Percentiles rank a stretch among this genome's conserved stretches.
These are phyloP conservation scores for Hestina assimilis DNA, from an alignment of 1,140 invertebrate genomes.

Conservation along the genomic window DNA sequence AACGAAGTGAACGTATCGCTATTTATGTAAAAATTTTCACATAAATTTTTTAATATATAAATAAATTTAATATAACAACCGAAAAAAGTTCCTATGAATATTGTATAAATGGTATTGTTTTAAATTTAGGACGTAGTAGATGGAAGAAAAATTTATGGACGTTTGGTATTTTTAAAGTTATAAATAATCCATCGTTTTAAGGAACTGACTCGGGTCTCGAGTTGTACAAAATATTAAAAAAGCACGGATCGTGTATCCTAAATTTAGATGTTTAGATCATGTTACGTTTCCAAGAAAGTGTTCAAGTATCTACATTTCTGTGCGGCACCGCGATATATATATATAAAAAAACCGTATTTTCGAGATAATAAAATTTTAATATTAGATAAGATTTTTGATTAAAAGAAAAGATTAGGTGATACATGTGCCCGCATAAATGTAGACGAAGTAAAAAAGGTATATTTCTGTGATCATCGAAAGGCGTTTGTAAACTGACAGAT, in stretches of 20 bases:
- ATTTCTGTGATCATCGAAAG: constrained; percentile 73
- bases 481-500: constrained; percentile 55
- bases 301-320: constrained; percentile 56
- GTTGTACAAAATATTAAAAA: constrained; percentile 69
- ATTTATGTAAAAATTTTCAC: constrained; percentile 76
- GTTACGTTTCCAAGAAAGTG: constrained; percentile 75
- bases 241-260: constrained; percentile 76
- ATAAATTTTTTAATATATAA: constrained; percentile 76
- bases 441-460: constrained; percentile 33
- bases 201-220: constrained; percentile 53
- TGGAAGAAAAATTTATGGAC: constrained; percentile 72
- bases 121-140: constrained; percentile 77
- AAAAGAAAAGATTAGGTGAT: constrained; percentile 41
- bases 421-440: constrained; percentile 32
- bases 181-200: constrained; percentile 68
- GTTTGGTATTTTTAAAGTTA: constrained; percentile 78
- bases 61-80: constrained; percentile 76
- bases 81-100: constrained; percentile 78
- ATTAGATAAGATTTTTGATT: constrained; percentile 49
- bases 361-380: constrained; percentile 56
- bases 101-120: constrained; percentile 77
- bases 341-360: constrained; percentile 63
- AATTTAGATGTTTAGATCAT: constrained; percentile 67
- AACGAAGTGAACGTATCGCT: constrained; percentile 72
- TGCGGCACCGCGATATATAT: constrained; percentile 33